phyloP scores from a whole-genome alignment of 2,113 vertebrate genomes.

The Micronycteris hirsuta region DNA sequence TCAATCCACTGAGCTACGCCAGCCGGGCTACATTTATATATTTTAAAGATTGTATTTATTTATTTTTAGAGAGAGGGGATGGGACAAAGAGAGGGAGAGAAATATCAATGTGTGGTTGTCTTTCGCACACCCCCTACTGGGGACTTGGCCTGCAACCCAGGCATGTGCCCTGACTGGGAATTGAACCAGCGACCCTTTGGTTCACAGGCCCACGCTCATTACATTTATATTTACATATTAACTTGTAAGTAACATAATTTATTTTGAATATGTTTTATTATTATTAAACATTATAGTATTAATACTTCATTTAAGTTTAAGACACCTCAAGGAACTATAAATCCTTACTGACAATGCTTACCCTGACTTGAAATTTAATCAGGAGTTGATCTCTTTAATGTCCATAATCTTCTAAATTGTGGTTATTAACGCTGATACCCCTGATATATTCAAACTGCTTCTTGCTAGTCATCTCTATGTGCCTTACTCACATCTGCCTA shows the following conservation, averaged over 20 bases:
- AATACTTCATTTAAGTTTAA: not conserved
- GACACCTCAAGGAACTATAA: not conserved
- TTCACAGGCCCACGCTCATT: too few relatives aligned
- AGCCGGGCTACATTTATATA: not conserved
- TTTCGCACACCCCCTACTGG: too few relatives aligned
- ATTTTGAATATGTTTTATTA: not conserved
- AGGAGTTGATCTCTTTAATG: not conserved
- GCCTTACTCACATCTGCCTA: not conserved
- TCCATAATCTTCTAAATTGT: not conserved
- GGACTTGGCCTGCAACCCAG: too few relatives aligned
- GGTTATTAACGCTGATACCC: not conserved
- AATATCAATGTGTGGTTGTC: too few relatives aligned
- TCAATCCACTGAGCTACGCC: too few relatives aligned
- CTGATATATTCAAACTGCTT: not conserved
- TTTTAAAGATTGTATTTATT: too few relatives aligned
- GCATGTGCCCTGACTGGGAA: too few relatives aligned
- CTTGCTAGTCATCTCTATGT: not conserved
- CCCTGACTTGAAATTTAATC: not conserved
- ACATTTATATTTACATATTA: not conserved
- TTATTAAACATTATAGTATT: not conserved
- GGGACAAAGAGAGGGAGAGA: too few relatives aligned
- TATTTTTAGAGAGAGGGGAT: too few relatives aligned
- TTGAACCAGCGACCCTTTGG: too few relatives aligned
- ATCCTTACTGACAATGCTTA: not conserved
- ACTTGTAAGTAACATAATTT: not conserved